Evolutionary conservation across 2,888 invertebrate species (phyloP).

Genomic region (Timema cristinae): DNA sequence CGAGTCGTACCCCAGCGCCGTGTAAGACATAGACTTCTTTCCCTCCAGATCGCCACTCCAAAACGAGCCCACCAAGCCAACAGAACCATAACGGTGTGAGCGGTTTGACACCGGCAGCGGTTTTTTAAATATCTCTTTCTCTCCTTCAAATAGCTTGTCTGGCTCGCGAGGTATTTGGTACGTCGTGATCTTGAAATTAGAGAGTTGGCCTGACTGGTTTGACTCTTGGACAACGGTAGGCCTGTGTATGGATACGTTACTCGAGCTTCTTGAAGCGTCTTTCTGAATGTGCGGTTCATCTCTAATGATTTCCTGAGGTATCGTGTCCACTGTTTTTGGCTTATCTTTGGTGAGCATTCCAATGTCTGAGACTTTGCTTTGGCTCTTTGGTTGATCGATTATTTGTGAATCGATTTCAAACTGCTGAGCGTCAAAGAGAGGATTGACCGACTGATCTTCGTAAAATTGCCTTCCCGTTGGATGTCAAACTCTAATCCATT

Average conservation of each 20-base stretch:
- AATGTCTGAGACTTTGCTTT: constrained; percentile 28
- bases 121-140: constrained; percentile 13
- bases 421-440: constrained; percentile 14
- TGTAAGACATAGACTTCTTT: constrained; percentile 47
- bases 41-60: constrained; percentile 37
- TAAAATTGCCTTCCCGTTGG: background rate
- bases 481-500: background rate
- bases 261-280: background rate
- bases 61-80: background rate
- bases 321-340: background rate
- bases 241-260: background rate
- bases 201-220: constrained; percentile 27
- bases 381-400: constrained; percentile 33
- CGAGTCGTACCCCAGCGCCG: constrained; percentile 38
- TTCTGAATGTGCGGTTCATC: background rate
- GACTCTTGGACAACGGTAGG: constrained; percentile 3
- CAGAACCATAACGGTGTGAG: constrained; percentile 14
- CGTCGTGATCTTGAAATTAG: constrained; percentile 38
- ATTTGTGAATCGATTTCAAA: background rate
- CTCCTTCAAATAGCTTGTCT: constrained; percentile 20
- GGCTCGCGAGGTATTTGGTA: constrained; percentile 31
- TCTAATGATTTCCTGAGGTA: background rate
- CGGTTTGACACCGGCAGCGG: constrained; percentile 9
- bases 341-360: constrained; percentile 24
- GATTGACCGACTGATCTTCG: constrained; percentile 9